phyloP scores from a whole-genome alignment of 1,140 invertebrate genomes.

The Pachypeltis micranthus region DNA sequence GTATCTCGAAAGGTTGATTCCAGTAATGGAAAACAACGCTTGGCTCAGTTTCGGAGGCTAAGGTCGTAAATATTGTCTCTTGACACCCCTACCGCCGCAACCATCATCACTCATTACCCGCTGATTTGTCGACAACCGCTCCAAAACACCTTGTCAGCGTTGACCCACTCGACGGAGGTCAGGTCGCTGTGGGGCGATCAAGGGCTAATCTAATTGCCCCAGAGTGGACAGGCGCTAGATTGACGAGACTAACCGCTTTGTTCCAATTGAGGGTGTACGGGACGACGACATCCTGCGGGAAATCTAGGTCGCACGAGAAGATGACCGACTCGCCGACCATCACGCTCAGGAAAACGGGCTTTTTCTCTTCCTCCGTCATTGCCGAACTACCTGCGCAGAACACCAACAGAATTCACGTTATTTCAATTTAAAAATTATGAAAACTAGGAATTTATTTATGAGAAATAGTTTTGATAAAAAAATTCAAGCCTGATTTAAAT shows the following conservation, averaged over 20 bases:
- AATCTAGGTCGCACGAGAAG: slow-evolving; percentile 81
- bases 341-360: slow-evolving; percentile 56
- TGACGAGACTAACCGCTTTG: slow-evolving; percentile 75
- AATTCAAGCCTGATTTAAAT: neutral
- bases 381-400: neutral
- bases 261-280: slow-evolving; percentile 85
- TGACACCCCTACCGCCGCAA: no score
- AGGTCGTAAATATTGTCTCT: no score
- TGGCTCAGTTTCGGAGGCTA: no score
- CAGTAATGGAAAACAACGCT: no score
- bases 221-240: no score
- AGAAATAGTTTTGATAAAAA: neutral
- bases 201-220: no score
- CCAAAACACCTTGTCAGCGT: no score
- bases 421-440: neutral
- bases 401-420: neutral
- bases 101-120: no score
- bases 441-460: neutral
- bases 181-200: no score
- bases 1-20: no score
- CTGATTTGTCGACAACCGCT: no score
- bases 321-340: slow-evolving; percentile 73
- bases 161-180: no score
- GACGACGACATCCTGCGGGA: slow-evolving; percentile 73
- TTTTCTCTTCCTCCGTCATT: slow-evolving; percentile 41